Base-by-base conservation (phyloP, 1,140 invertebrate genomes). In the Temnothorax nylanderi region DNA sequence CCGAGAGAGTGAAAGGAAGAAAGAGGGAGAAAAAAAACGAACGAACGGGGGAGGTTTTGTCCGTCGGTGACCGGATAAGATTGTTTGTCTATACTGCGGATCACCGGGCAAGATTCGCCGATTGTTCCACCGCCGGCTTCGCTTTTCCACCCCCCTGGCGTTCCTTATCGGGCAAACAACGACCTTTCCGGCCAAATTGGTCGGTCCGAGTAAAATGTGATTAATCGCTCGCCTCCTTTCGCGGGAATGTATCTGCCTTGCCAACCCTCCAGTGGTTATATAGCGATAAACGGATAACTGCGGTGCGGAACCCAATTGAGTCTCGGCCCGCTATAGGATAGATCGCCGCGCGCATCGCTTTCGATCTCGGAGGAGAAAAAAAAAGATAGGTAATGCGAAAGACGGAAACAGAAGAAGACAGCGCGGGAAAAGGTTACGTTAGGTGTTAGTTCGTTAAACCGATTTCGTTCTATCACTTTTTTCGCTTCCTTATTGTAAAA, bases 121-220 rank as follows among this genome's bases (percentile, higher is more conserved):
- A 93, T 92, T 93, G 92, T 93, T 93, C 80, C 80, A 60, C 26
- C 44, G 21, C 65, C 32, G 41, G 37, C 65, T 58, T 58, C 41
- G 65, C 67, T 47, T 62, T 65, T 86, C 86, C 37, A 32, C 62
- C 77, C 56, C 56, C 76, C 32, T 49, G 54, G 54, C 67, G 62
- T 69, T 54, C 62, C 89, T 92, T 93, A 92, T 92, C 91, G 89
- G 69, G 32, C 76, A 91, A 93, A 94, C 91, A 93, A 94, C 89
- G 91, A 92, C 90, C 91, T 93, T 93, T 92, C 89, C 91, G 88
- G 81, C 65, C 87, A 93, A 93, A 93, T 94, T 94, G 93, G 91
- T 89, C 90, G 87, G 89, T 89, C 87, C 80, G 86, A 88, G 88
- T 87, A 89, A 92, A 93, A 93, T 91, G 91, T 93, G 93, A 94